phyloP scores from a whole-genome alignment of 2,113 vertebrate genomes.

The Colius striatus region DNA sequence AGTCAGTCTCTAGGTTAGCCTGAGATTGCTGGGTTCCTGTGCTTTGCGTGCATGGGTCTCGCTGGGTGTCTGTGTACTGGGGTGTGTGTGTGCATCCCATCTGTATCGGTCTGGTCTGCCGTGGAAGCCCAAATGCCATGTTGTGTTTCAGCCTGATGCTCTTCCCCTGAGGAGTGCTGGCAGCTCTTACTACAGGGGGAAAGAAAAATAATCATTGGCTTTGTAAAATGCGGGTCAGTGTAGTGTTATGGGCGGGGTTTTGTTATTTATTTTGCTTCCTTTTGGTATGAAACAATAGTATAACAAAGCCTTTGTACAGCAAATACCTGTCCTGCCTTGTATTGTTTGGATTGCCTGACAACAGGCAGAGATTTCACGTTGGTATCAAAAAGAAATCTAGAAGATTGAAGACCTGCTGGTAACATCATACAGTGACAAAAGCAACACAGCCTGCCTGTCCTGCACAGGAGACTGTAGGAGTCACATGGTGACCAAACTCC shows the following conservation, averaged over 20 bases:
- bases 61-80: not conserved
- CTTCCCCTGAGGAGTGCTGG: not conserved
- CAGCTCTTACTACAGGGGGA: not conserved
- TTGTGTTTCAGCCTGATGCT: accelerated
- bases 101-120: not conserved
- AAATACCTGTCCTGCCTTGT: not conserved
- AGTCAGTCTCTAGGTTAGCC: not conserved
- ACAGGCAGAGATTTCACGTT: not conserved
- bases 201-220: not conserved
- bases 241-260: accelerated
- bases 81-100: not conserved
- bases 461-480: not conserved
- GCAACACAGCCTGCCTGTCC: not conserved
- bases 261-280: not conserved
- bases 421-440: not conserved
- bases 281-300: not conserved
- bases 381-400: not conserved
- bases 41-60: not conserved
- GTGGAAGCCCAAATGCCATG: not conserved
- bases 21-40: not conserved
- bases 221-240: not conserved
- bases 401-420: not conserved
- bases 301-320: not conserved
- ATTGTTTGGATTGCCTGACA: not conserved
- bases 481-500: not conserved